These are phyloP conservation scores for zebrafish (Danio rerio) DNA, from an alignment of 2,113 vertebrate species.

Conservation along the genomic window GRCz12tu NC_133178.1:35868501-35869000, in stretches of 20 bases:
- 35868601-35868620: slow-evolving; percentile 39
- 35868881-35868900: no score
- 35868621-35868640: slow-evolving; percentile 1
- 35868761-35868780: slow-evolving; percentile 22
- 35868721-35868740: slow-evolving; percentile 5
- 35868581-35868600: slow-evolving; percentile 40
- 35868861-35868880: no score
- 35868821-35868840: slow-evolving; percentile 1
- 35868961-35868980: no score
- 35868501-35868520: slow-evolving; percentile 31
- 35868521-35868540: slow-evolving; percentile 39
- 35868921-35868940: no score
- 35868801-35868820: not conserved
- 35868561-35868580: slow-evolving; percentile 55
- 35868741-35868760: not conserved
- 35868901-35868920: no score
- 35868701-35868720: not conserved
- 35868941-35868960: no score
- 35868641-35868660: not conserved
- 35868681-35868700: not conserved
- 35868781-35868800: slow-evolving; percentile 20
- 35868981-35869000: not conserved
- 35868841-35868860: no score
- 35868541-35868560: slow-evolving; percentile 46
- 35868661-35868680: not conserved